Percentiles rank a stretch among this genome's conserved stretches.
These are phyloP conservation scores for Pachyuromys duprasi DNA, from an alignment of 2,797 vertebrate species.

Conservation along the genomic window DNA sequence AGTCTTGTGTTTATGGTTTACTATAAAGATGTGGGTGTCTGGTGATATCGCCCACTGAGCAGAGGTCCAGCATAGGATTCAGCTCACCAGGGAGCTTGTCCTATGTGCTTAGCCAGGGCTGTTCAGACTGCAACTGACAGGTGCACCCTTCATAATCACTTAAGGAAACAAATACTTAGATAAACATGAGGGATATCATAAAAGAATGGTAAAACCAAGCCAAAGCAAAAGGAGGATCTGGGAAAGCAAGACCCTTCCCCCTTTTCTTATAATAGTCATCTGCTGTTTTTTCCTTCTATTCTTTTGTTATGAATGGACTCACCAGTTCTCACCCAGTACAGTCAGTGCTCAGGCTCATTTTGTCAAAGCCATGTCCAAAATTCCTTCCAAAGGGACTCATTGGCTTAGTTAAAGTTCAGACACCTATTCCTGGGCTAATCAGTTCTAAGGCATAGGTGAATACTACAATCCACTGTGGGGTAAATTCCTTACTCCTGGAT, in stretches of 20 bases:
- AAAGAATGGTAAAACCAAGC: neutral
- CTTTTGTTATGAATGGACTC: neutral
- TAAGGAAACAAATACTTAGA: neutral
- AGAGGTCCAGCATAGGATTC: conserved; percentile 2
- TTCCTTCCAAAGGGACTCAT: neutral
- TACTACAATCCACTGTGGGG: neutral
- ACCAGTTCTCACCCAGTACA: neutral
- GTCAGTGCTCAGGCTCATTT: neutral
- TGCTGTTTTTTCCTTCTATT: neutral
- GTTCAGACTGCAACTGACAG: neutral
- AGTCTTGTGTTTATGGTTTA: conserved; percentile 47
- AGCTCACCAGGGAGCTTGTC: neutral
- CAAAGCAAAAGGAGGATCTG: neutral
- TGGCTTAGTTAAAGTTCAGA: neutral
- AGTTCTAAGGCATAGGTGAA: neutral
- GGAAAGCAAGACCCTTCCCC: neutral
- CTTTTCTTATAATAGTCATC: neutral
- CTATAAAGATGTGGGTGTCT: neutral
- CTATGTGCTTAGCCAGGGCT: neutral
- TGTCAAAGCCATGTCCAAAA: neutral
- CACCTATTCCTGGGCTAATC: neutral
- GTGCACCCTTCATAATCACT: neutral
- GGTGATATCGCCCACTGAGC: neutral
- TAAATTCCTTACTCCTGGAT: neutral
- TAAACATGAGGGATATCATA: neutral